Evolutionary conservation across 2,888 invertebrate genomes (phyloP), one percentile per base, ranked within the genome.

Genomic region (Theristus sp.): DNA sequence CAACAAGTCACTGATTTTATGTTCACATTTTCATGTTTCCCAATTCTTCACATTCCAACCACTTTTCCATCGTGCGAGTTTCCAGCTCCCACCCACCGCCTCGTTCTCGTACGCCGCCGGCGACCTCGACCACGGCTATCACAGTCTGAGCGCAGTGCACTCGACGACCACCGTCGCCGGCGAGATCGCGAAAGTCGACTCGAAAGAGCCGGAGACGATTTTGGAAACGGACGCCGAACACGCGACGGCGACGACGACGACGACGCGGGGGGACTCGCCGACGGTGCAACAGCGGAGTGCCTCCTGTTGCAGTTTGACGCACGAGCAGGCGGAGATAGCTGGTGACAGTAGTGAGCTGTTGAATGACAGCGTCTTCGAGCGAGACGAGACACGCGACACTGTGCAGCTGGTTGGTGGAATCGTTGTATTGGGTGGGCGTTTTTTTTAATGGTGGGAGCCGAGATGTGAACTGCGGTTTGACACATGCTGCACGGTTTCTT

Each of bases 121-220:
- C 2, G 26, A 27, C 6, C 27, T 22, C 38, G 56, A 56, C 24
- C 38, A 31, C 27, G 56, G 56, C 22, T 56, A 56, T 26, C 25
- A n/a, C n/a, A 57, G 57, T 57, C 57, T 22, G 38, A 57, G 31
- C 22, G 46, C 57, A 46, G 30, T 46, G 30, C 30, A 20, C 27
- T 46, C 65, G 91, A 89, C 0, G 87, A 89, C 0, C 89, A 89
- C 2, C 81, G 89, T 69, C 91, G 94, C 74, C 83, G 86, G 20
- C 82, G 83, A 66, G 87, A 47, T 24, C 46, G 28, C 29, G 22
- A 24, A 30, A 47, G 26, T 26, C 38, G 10, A 46, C 25, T n/a
- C n/a, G n/a, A n/a, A n/a, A n/a, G n/a, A n/a, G n/a, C n/a, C n/a
- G n/a, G n/a, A n/a, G n/a, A n/a, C n/a, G n/a, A n/a, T n/a, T n/a